Base-by-base conservation (phyloP, 30 jellyfish, hydroid and myxozoan species). In the Clytia hemisphaerica region DNA sequence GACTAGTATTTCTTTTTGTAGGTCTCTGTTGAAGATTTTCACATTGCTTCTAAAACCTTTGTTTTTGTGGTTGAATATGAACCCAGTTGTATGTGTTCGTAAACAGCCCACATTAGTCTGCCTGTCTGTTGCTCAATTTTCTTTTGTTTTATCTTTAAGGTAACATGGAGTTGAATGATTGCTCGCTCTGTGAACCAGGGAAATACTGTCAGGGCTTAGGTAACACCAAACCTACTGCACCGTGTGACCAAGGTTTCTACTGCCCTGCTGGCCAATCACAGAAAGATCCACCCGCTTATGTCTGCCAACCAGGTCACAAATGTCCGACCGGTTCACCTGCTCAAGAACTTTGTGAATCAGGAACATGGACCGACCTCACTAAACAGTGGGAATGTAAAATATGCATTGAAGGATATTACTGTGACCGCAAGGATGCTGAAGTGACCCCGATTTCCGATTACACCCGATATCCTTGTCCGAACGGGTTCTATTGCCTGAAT, bases 401-500 rank as follows among this genome's bases (percentile, higher is more conserved):
- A 37, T 88, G 97, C 64, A 79, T 83, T 0, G 93, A 69, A 54
- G 93, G 94, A 9, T 88, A 35, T 62, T 88, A 35, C 69, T 88
- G 97, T 68, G 97, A 88, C 47, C 50, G 62, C 5, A 73, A 73
- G 19, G 45, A 73, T 54, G 82, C 88, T 10, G n/a, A n/a, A n/a
- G 26, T 34, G 2, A 22, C 75, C 46, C 97, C 97, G 3, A 76
- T 88, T 2, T 25, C 67, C 30, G 78, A 74, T 55, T 67, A 65
- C 46, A 40, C 94, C 35, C 9, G 36, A 27, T 61, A 79, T 60
- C 77, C 75, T 40, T 88, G 97, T 58, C 97, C 97, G 15, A 77
- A 73, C 37, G 97, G 97, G 9, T 88, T 50, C 57, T 88, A 72
- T 51, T 88, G 97, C 49, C 97, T 94, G 31, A 88, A 88, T 80